A percentile compares a stretch with the other conserved stretches of the same genome.
phyloP scores from a whole-genome alignment of 2,797 vertebrate genomes.

The Huso huso region DNA sequence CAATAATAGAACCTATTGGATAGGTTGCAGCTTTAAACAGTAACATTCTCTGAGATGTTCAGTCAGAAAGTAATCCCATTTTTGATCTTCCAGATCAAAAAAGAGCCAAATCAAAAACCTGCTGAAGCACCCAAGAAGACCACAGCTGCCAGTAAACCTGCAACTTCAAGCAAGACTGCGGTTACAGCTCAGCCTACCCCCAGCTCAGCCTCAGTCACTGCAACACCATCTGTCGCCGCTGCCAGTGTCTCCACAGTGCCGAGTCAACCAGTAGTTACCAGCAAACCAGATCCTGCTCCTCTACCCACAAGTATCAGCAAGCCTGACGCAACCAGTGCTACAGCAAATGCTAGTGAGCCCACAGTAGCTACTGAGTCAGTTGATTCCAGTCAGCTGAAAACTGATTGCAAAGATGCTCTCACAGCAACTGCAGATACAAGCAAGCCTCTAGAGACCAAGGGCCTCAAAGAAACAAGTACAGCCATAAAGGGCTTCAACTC shows the following conservation, averaged over 20 bases:
- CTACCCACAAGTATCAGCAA: too few species aligned
- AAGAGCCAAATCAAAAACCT: conserved; percentile 18
- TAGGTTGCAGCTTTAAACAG: too few species aligned
- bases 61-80: too few species aligned
- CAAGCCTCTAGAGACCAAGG: not conserved
- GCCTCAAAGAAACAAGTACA: not conserved
- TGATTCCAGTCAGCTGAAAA: not conserved
- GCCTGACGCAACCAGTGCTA: too few species aligned
- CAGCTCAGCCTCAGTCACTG: not conserved
- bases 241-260: not conserved
- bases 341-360: not conserved
- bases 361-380: not conserved
- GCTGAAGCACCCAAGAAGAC: conserved; percentile 5
- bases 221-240: not conserved
- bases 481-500: not conserved
- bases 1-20: too few species aligned
- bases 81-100: conserved; percentile 27
- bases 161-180: not conserved
- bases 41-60: too few species aligned
- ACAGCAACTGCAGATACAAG: not conserved
- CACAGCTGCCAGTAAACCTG: conserved; percentile 2
- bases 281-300: too few species aligned
- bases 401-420: not conserved
- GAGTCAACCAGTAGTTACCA: too few species aligned
- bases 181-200: not conserved